phyloP scores from a whole-genome alignment of 2,888 invertebrate species.

The Holacanthella duospinosa region DNA sequence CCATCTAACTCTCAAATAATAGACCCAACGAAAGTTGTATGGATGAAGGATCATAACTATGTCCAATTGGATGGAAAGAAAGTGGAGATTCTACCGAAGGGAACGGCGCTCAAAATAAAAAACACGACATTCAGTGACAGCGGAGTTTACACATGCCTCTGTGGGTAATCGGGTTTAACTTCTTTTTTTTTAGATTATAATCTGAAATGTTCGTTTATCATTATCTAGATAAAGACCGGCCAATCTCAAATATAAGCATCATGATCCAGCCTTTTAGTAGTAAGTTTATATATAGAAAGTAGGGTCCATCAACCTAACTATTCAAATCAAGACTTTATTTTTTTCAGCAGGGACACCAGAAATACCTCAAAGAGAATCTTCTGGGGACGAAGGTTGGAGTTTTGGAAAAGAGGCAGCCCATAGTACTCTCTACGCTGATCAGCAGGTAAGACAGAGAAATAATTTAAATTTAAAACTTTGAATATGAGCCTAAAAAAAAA shows the following conservation, averaged over 20 bases:
- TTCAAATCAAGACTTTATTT: neutral
- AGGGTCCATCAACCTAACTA: too few relatives aligned
- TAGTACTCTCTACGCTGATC: slow-evolving; percentile 28
- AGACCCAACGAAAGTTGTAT: slow-evolving; percentile 63
- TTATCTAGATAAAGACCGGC: slow-evolving; percentile 25
- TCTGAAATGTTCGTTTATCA: neutral
- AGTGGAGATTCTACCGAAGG: slow-evolving; percentile 78
- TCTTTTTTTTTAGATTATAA: slow-evolving; percentile 4
- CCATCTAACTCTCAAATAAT: slow-evolving; percentile 47
- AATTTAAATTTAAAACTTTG: neutral
- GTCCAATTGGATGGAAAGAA: slow-evolving; percentile 56
- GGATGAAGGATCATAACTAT: slow-evolving; percentile 76
- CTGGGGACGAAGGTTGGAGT: neutral
- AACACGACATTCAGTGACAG: slow-evolving; percentile 69
- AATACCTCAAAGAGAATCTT: neutral
- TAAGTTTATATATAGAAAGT: slow-evolving; percentile 6
- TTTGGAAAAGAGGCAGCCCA: slow-evolving; percentile 6
- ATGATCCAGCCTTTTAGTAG: slow-evolving; percentile 28
- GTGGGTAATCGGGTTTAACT: slow-evolving; percentile 40
- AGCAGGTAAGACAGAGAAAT: slow-evolving; percentile 22
- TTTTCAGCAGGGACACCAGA: neutral
- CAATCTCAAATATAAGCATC: slow-evolving; percentile 33
- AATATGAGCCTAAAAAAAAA: too few relatives aligned
- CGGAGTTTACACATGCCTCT: slow-evolving; percentile 76
- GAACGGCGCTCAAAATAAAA: slow-evolving; percentile 74